These are phyloP conservation scores for Hirudinaria manillensis DNA, from an alignment of 2,888 invertebrate species.

Conservation along the genomic window DNA sequence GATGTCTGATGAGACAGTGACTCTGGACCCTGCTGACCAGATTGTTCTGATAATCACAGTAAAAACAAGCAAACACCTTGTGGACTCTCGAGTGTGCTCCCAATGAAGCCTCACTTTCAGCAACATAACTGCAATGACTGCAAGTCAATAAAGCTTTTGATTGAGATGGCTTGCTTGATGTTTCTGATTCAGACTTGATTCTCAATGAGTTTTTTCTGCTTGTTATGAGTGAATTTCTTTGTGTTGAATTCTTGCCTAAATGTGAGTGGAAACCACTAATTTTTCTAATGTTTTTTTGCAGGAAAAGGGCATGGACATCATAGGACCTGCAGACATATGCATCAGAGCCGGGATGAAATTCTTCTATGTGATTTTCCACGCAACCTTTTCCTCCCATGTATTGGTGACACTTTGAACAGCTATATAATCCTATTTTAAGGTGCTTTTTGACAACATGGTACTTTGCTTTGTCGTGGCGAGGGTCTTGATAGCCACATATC, in stretches of 20 bases:
- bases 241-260: not conserved
- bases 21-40: slow-evolving; percentile 34
- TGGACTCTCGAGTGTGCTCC: slow-evolving; percentile 26
- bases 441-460: slow-evolving; percentile 36
- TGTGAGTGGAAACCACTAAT: not conserved
- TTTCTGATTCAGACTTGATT: slow-evolving; percentile 7
- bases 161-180: not conserved
- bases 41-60: slow-evolving; percentile 32
- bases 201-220: not conserved
- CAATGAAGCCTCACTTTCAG: slow-evolving; percentile 22
- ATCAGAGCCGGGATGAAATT: not conserved
- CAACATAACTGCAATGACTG: slow-evolving; percentile 21
- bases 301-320: slow-evolving; percentile 22
- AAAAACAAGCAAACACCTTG: slow-evolving; percentile 32
- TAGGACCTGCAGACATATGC: slow-evolving; percentile 17
- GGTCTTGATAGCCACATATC: slow-evolving; percentile 32
- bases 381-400: slow-evolving; percentile 30
- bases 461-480: slow-evolving; percentile 33
- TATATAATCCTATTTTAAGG: slow-evolving; percentile 34
- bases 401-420: slow-evolving; percentile 33
- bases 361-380: slow-evolving; percentile 32
- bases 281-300: slow-evolving; percentile 19
- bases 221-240: not conserved
- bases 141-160: slow-evolving; percentile 6
- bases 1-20: slow-evolving; percentile 33